Conservation (phyloP, 2,797 vertebrate genomes). For the Synanceia verrucosa region DNA sequence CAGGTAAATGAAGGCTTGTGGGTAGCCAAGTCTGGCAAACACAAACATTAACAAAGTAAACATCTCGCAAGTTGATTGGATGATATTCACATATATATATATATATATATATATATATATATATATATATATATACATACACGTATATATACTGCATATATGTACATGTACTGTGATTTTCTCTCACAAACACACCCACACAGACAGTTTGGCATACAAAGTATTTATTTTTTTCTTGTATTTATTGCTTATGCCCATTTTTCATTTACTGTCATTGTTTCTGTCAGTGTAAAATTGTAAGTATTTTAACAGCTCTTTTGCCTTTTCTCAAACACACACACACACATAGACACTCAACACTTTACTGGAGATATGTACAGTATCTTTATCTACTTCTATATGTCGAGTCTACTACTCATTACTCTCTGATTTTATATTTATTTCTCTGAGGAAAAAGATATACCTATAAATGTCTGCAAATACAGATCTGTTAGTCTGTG, state of each 20-base stretch:
- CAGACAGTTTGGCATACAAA: neutral
- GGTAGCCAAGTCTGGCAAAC: slow-evolving; percentile 11
- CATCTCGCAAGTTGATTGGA: slow-evolving; percentile 20
- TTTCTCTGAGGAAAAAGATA: slow-evolving; percentile 35
- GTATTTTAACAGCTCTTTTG: neutral
- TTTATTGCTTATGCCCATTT: no score
- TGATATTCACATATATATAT: neutral
- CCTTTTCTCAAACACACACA: slow-evolving; percentile 8
- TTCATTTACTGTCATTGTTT: neutral
- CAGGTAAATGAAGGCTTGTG: slow-evolving; percentile 25
- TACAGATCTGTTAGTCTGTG: neutral
- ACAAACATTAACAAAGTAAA: slow-evolving; percentile 20
- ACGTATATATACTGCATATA: neutral
- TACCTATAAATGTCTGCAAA: slow-evolving; percentile 14
- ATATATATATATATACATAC: no score
- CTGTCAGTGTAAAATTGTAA: neutral
- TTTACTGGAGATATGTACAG: neutral
- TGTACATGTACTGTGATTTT: neutral
- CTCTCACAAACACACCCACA: neutral
- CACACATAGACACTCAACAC: neutral
- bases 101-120: no score
- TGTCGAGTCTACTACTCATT: slow-evolving; percentile 34
- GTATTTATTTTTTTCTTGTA: neutral
- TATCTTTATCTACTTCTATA: slow-evolving; percentile 16
- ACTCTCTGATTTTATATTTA: slow-evolving; percentile 42